Base-by-base conservation (phyloP, 2,797 vertebrate species). In the Galago senegalensis region DNA sequence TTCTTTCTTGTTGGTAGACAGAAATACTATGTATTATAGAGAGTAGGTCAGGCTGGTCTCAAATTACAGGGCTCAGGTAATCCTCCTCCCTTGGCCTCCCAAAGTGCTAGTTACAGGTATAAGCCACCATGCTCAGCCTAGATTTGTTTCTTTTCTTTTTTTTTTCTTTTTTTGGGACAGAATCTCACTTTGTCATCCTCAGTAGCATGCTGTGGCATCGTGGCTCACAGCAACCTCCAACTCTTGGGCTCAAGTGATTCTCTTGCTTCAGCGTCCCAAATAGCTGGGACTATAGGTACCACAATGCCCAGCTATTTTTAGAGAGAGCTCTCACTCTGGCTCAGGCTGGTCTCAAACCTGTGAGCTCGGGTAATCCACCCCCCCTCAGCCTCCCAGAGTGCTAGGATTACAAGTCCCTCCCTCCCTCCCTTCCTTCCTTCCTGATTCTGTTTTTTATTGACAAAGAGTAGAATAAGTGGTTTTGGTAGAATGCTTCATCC, bases 401-500 rank as follows among this genome's bases (percentile, higher is more conserved):
- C 29, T n/a, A 67, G 31, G 31, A 67, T 67, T 67, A 67, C 65
- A 67, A 31, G 5, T 65, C 40, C 6, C 40, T 40, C 5, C 40
- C 40, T 81, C 92, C 14, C 5, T 43, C 7, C 40, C 5, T 43
- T 43, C 40, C 40, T 43, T 43, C 40, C 7, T 43, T 43, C 40
- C 31, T 23, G 27, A 40, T 77, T 77, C 87, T 3, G 37, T 81
- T 89, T 91, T 95, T 96, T 89, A 94, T 79, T 90, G 0, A 3
- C 93, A 61, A 17, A 21, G 23, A 87, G 20, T 37, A 97, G 83
- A 87, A 92, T 93, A 93, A 98, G 82, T 91, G 81, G 87, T 94
- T 92, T 90, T 79, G 46, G 83, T 95, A 80, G 83, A 95, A 96
- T 84, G 25, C 96, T 97, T 97, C 49, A 76, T 40, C 73, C 87